Evolutionary conservation across 1,140 invertebrate species (phyloP), one percentile per base, ranked within the genome.

Genomic region (Melanaphis sacchari): DNA sequence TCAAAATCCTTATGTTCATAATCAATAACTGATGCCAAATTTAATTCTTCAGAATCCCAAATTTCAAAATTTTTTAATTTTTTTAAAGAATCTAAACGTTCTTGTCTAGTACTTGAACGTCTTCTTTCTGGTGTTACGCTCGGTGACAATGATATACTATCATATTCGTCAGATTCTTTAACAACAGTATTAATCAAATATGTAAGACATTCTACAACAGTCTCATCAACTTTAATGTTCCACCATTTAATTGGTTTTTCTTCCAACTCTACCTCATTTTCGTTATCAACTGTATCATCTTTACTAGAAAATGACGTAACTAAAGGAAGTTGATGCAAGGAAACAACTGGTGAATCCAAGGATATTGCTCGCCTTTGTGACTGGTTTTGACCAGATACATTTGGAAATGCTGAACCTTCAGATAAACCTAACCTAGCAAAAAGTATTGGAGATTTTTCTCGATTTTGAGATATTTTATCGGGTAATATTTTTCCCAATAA

Each of bases 301-400:
- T 98, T 98, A 93, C 97, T 98, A 0, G 97, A 98, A 95, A 98
- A 98, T 0, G 97, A 97, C 95, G 98, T 98, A 94, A 97, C 96
- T n/a, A 97, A 97, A 43, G 97, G 97, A 92, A 98, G 95, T 94
- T 96, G 96, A 95, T 97, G 97, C 40, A 98, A 95, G 36, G 97
- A 97, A 94, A 98, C 97, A 84, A 98, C 97, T 22, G 97, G 97
- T 36, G 97, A 97, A 94, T 98, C 98, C 94, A 98, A 95, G 93
- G 97, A 98, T 95, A 98, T 98, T 0, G 97, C 97, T 94, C 97
- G 96, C 94, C 97, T 96, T 38, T 97, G 97, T 9, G 97, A 98
- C 94, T 97, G 97, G 0, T 96, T 96, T 24, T 97, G 97, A 94
- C 96, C 97, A 95, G 97, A 97, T 76, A 97, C 96, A 94, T 97